Evolutionary conservation across 2,888 invertebrate species (phyloP).

Genomic region (Drosophila austrosaltans): DNA sequence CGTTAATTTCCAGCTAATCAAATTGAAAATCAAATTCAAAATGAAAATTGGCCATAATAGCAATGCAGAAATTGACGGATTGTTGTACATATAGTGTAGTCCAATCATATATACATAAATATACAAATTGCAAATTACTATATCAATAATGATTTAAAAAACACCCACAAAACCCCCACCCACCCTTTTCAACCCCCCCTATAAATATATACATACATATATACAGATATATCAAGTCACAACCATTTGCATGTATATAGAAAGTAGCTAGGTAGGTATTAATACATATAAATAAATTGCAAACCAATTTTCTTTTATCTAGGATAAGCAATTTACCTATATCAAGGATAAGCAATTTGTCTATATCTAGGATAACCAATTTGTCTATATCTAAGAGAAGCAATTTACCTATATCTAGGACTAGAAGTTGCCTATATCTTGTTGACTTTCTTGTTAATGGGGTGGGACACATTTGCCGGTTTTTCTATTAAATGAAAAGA

Average conservation of each 20-base stretch:
- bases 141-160: not conserved
- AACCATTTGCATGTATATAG: constrained; percentile 45
- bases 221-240: not conserved
- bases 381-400: not conserved
- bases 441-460: no score
- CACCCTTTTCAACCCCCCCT: not conserved
- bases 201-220: not conserved
- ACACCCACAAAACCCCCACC: not conserved
- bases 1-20: constrained; percentile 20
- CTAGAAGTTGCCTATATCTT: no score
- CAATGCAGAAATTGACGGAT: constrained; percentile 12
- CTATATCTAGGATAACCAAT: not conserved
- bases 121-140: not conserved
- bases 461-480: no score
- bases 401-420: not conserved
- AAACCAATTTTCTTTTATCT: not conserved
- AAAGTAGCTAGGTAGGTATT: not conserved
- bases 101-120: not conserved
- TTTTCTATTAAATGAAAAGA: no score
- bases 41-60: constrained; percentile 14
- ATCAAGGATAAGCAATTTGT: not conserved
- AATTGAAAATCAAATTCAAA: not conserved
- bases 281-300: not conserved
- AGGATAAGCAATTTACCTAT: not conserved
- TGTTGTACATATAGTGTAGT: not conserved